Conservation (phyloP, 2,888 invertebrate species). For the Suillia variegata region DNA sequence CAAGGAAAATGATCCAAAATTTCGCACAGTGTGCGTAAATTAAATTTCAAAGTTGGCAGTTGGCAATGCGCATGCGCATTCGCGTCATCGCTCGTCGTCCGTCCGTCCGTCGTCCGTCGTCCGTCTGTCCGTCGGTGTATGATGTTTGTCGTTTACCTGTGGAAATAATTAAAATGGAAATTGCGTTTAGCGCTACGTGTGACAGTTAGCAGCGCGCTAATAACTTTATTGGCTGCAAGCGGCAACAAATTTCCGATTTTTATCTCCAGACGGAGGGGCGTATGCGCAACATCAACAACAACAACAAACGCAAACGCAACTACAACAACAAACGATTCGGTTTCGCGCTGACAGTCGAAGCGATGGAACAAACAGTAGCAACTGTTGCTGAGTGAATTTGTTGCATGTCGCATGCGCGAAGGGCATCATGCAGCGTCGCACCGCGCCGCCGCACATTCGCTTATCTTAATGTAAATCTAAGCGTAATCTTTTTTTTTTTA, state of each 20-base stretch:
- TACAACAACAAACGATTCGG: neutral
- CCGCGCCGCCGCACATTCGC: too few relatives aligned
- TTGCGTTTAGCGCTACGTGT: constrained; percentile 24
- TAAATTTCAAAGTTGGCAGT: too few relatives aligned
- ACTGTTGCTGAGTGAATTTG: neutral
- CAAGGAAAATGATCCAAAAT: too few relatives aligned
- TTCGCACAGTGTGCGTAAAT: too few relatives aligned
- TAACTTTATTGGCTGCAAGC: constrained; percentile 43
- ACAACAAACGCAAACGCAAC: neutral
- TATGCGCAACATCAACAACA: too few relatives aligned
- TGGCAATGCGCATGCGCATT: too few relatives aligned
- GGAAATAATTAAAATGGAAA: neutral
- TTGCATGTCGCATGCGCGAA: neutral
- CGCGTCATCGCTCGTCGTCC: too few relatives aligned
- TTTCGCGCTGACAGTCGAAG: constrained; percentile 10
- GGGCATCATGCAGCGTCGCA: neutral
- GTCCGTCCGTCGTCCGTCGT: too few relatives aligned
- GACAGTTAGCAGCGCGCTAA: constrained; percentile 49
- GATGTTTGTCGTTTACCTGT: neutral
- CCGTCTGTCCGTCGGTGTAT: too few relatives aligned
- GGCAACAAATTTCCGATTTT: too few relatives aligned
- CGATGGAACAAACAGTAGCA: constrained; percentile 7
- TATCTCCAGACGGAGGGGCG: too few relatives aligned
- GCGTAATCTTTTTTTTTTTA: neutral
- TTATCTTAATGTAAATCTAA: neutral